A percentile compares a stretch with the other conserved stretches of the same genome.
These are phyloP conservation scores for Homarus gammarus DNA, from an alignment of 2,888 invertebrate genomes.

Conservation along the genomic window DNA sequence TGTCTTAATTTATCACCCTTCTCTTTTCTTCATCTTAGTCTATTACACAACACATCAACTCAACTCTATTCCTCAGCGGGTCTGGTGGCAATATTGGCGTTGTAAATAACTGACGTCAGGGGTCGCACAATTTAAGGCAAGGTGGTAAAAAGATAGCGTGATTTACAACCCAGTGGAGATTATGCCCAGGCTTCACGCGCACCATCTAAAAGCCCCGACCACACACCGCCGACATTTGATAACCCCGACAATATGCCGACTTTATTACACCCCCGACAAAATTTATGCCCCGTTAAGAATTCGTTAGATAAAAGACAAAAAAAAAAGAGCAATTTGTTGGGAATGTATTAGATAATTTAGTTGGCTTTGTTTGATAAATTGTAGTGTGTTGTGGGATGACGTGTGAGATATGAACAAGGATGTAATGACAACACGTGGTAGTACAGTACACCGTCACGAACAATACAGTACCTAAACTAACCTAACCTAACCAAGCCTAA, in stretches of 20 bases:
- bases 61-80: too few relatives aligned
- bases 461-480: too few relatives aligned
- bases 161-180: background rate
- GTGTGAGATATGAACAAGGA: too few relatives aligned
- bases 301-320: background rate
- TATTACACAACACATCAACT: too few relatives aligned
- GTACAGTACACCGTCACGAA: too few relatives aligned
- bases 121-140: background rate
- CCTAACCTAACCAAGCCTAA: too few relatives aligned
- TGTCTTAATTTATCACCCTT: background rate
- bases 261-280: too few relatives aligned
- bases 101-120: background rate
- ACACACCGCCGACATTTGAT: constrained; percentile 12
- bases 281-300: too few relatives aligned
- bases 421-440: too few relatives aligned
- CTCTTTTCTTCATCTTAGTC: background rate
- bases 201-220: constrained; percentile 17
- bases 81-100: background rate
- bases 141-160: constrained; percentile 1
- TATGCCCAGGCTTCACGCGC: background rate
- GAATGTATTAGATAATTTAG: background rate
- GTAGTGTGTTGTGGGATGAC: too few relatives aligned
- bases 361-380: too few relatives aligned
- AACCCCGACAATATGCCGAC: background rate
- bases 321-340: background rate